phyloP scores from a whole-genome alignment of 2,797 vertebrate genomes.

The Thunnus albacares region DNA sequence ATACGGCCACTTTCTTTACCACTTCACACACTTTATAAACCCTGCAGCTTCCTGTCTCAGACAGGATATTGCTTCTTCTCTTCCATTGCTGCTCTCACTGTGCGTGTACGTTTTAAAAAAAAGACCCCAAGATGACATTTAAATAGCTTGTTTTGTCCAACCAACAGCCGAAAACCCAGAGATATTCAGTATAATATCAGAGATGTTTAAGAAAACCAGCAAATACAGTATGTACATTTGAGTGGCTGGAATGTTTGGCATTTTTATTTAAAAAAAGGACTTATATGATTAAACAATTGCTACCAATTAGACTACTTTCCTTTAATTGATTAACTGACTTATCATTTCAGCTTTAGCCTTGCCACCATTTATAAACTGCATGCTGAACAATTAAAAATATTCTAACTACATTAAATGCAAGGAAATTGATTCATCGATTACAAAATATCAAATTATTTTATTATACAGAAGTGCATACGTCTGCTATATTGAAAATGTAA shows the following conservation, averaged over 20 bases:
- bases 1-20: constrained; percentile 25
- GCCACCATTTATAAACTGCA: neutral
- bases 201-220: neutral
- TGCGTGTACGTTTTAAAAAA: neutral
- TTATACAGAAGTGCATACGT: too few relatives aligned
- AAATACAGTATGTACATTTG: neutral
- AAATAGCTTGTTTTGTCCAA: neutral
- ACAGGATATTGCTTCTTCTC: constrained; percentile 18
- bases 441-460: neutral
- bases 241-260: neutral
- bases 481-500: neutral
- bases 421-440: too few relatives aligned
- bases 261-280: neutral
- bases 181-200: neutral
- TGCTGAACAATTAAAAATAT: neutral
- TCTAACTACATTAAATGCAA: too few relatives aligned
- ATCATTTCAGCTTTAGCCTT: neutral
- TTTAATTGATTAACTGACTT: too few relatives aligned
- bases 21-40: constrained; percentile 35
- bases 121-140: neutral
- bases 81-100: neutral
- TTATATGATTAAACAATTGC: neutral
- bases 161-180: neutral
- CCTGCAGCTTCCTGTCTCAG: constrained; percentile 52
- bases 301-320: neutral